These are phyloP conservation scores for Cephus pulcher DNA, from an alignment of 2,888 invertebrate genomes.

Conservation along the genomic window DNA sequence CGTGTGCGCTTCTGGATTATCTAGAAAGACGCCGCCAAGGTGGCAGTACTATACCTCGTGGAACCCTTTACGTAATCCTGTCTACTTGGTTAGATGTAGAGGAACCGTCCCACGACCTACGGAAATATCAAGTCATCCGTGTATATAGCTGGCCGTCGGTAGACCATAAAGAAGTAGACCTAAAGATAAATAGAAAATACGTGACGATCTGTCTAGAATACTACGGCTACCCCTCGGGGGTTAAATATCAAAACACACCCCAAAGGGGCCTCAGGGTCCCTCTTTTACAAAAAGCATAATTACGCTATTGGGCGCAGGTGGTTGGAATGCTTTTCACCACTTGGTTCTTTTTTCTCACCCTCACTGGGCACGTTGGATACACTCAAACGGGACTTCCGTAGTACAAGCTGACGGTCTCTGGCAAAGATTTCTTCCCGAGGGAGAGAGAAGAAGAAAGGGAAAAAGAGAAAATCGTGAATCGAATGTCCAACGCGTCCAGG, in stretches of 20 bases:
- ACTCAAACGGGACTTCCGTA: neutral
- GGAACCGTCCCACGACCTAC: neutral
- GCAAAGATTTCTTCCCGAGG: neutral
- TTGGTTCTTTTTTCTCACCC: slow-evolving; percentile 6
- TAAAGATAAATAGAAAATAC: slow-evolving; percentile 3
- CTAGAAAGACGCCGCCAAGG: neutral
- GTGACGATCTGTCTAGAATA: slow-evolving; percentile 10
- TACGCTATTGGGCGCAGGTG: slow-evolving; percentile 49
- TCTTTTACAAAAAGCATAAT: slow-evolving; percentile 46
- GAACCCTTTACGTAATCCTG: neutral
- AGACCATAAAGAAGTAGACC: neutral
- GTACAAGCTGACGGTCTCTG: neutral
- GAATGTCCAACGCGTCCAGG: neutral
- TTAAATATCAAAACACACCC: slow-evolving; percentile 32
- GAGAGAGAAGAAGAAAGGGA: neutral
- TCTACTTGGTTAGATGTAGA: neutral
- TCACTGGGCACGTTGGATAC: neutral
- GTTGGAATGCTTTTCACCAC: slow-evolving; percentile 49
- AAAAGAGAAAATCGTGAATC: neutral
- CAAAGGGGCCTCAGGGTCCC: slow-evolving; percentile 4
- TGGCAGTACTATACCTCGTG: neutral
- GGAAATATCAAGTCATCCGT: slow-evolving; percentile 5
- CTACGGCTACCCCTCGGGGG: slow-evolving; percentile 18
- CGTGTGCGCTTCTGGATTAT: neutral
- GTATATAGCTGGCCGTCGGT: neutral